These are phyloP conservation scores for Leuciscus waleckii DNA, from an alignment of 2,797 vertebrate species.

Conservation along the genomic window DNA sequence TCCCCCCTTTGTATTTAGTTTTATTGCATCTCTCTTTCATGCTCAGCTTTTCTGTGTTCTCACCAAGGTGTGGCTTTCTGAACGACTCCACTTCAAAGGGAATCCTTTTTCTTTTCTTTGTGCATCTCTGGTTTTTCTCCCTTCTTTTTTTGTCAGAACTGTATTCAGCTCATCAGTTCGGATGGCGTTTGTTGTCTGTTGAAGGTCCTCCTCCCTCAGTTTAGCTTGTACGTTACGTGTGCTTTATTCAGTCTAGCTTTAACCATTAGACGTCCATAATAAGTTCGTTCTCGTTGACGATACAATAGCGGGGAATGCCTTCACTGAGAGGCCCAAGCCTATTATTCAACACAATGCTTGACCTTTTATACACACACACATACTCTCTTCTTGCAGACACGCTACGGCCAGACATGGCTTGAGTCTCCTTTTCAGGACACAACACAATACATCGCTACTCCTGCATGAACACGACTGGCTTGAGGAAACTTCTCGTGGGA, in stretches of 20 bases:
- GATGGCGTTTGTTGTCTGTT: constrained; percentile 21
- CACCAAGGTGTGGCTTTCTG: constrained; percentile 33
- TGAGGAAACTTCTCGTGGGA: not conserved
- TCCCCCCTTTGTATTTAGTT: constrained; percentile 62
- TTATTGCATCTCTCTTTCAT: constrained; percentile 58
- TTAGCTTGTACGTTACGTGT: not conserved
- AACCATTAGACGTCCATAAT: constrained; percentile 40
- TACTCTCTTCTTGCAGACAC: constrained; percentile 33
- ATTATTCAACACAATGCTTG: constrained; percentile 68
- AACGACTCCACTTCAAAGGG: constrained; percentile 51
- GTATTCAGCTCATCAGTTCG: not conserved
- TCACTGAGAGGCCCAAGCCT: constrained; percentile 71
- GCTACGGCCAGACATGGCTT: constrained; percentile 27
- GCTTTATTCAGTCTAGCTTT: constrained; percentile 52
- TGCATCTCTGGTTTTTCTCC: not conserved
- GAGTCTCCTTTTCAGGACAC: constrained; percentile 16
- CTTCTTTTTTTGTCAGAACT: constrained; percentile 24
- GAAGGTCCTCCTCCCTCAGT: constrained; percentile 13
- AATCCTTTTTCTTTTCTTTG: constrained; percentile 42
- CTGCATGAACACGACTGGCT: not conserved
- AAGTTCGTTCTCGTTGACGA: constrained; percentile 64
- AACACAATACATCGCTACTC: constrained; percentile 2
- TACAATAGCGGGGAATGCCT: constrained; percentile 69
- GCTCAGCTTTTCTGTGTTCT: constrained; percentile 54
- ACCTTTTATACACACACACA: constrained; percentile 14